A percentile compares a stretch with the other conserved stretches of the same genome.
Conservation (phyloP, 2,797 vertebrate genomes). For the Carcharodon carcharias region DNA sequence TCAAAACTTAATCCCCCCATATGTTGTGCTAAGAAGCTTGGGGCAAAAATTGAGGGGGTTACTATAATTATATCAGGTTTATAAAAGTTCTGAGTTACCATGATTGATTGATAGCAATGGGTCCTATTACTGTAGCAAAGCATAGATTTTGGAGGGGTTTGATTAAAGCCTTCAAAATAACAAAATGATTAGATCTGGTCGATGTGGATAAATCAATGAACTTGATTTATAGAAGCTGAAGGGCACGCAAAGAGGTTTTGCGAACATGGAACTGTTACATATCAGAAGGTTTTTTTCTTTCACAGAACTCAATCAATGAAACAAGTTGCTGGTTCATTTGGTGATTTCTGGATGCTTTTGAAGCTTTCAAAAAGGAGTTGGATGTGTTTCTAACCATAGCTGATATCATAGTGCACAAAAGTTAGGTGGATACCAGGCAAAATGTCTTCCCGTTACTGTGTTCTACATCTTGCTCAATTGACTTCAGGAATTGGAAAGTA, state of each 20-base stretch:
- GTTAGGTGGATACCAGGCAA: neutral
- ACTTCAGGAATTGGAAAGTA: neutral
- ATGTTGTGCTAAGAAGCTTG: neutral
- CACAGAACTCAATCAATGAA: neutral
- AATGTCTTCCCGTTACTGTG: too few relatives aligned
- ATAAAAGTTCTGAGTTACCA: neutral
- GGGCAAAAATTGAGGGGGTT: neutral
- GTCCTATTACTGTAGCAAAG: neutral
- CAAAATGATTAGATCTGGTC: neutral
- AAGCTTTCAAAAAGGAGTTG: neutral
- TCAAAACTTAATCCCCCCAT: neutral
- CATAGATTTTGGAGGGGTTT: neutral
- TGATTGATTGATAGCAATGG: neutral
- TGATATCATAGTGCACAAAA: neutral
- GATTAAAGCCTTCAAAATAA: neutral
- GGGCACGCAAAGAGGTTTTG: neutral
- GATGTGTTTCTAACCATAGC: neutral
- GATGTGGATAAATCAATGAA: neutral
- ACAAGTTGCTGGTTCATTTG: too few relatives aligned
- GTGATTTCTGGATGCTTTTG: neutral
- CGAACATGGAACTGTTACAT: neutral
- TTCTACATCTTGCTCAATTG: neutral
- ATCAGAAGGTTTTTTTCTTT: neutral
- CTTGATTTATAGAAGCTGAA: neutral
- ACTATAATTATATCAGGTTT: neutral